Base-by-base conservation (phyloP, 2,113 vertebrate species). In the Melanotaenia duboulayi region DNA sequence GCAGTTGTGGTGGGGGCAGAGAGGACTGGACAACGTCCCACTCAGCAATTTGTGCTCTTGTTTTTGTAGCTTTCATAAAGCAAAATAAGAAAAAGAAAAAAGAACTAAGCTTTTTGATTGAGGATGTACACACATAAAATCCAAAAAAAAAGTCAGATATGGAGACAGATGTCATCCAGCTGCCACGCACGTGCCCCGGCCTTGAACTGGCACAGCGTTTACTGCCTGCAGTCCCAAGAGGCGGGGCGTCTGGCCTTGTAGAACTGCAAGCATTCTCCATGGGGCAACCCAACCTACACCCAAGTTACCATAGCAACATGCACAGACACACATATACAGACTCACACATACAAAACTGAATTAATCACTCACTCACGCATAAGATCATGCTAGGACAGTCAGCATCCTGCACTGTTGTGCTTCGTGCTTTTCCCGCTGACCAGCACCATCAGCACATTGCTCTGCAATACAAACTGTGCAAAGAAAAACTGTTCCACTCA, bases 281-380 rank as follows among this genome's bases (percentile, higher is more conserved):
- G 67, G 87, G 82, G 67, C 55, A 76, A 63, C 78, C 63, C 51
- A 80, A 70, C 83, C 86, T 83, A 77, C 66, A 76, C 84, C 74
- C 56, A 65, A 19, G 80, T 90, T 76, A 80, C 89, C 82, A 85
- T 88, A 55, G 87, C 87, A 88, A 90, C 84, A 28, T 55, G 49
- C 44, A 67, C 62, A 77, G 32, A 71, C 80, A 81, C 25, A 64
- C 44, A 78, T 56, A 78, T 51, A 61, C 23, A 57, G 40, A 67
- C 52, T 20, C 28, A 19, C 57, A 70, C 66, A 59, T 12, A 66
- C 55, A 59, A 37, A 25, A 56, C 50, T 71, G 73, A 81, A 66
- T 81, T 72, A 87, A 68, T 85, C 87, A 84, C 69, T 85, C 82
- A 83, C 46, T 84, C 75, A 50, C 1, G 59, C 74, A 80, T 71